Conservation (phyloP, 2,888 invertebrate genomes). For the Sabatieria punctata region DNA sequence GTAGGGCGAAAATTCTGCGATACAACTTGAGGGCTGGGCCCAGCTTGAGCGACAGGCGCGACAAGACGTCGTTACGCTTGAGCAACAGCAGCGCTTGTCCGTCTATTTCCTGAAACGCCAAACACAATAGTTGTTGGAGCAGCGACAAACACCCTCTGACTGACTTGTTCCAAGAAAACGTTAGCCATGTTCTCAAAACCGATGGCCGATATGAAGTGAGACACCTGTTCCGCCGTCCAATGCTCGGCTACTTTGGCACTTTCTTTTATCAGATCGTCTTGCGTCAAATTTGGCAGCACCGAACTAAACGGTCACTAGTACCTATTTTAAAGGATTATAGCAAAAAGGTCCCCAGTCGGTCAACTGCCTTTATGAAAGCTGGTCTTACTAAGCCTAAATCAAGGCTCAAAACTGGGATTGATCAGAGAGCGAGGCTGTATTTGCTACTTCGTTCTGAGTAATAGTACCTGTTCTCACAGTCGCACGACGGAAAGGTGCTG, state of each 20-base stretch:
- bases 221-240: background rate
- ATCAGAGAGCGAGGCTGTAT: too few species aligned
- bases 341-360: too few species aligned
- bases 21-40: constrained; percentile 75
- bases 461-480: too few species aligned
- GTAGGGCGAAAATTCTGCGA: constrained; percentile 7
- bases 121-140: background rate
- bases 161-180: constrained; percentile 63
- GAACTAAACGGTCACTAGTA: background rate
- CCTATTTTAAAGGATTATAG: too few species aligned
- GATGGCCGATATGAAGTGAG: background rate
- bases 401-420: too few species aligned
- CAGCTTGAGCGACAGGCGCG: constrained; percentile 58
- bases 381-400: too few species aligned
- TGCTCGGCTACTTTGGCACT: background rate
- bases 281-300: background rate
- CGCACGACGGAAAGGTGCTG: too few species aligned
- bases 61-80: constrained; percentile 63
- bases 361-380: too few species aligned
- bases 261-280: background rate
- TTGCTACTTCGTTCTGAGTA: too few species aligned
- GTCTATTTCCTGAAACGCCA: constrained; percentile 60
- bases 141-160: background rate
- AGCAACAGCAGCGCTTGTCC: constrained; percentile 67
- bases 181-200: constrained; percentile 41